Evolutionary conservation across 2,113 vertebrate genomes (phyloP).

Genomic region (Hippoglossus stenolepis): DNA sequence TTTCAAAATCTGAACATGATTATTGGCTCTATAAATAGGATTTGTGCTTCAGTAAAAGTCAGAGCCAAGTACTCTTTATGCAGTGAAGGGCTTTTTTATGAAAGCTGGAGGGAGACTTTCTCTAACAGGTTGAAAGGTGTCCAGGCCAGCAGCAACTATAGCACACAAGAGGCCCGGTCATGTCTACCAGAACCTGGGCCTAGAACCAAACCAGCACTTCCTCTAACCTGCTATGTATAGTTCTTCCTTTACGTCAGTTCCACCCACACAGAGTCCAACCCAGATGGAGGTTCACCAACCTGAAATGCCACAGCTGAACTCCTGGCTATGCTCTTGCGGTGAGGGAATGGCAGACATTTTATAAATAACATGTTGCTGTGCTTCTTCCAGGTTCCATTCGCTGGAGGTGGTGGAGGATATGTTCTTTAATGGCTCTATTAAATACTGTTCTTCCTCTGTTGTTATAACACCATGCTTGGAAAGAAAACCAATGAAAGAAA

Average conservation of each 20-base stretch:
- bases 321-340: conserved; percentile 87
- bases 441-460: conserved; percentile 98
- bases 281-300: conserved; percentile 85
- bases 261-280: conserved; percentile 71
- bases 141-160: conserved; percentile 54
- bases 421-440: conserved; percentile 98
- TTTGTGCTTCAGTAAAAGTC: conserved; percentile 49
- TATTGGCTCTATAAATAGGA: conserved; percentile 50
- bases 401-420: conserved; percentile 87
- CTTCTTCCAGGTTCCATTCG: conserved; percentile 89
- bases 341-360: conserved; percentile 93
- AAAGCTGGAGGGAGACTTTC: conserved; percentile 39
- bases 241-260: conserved; percentile 77
- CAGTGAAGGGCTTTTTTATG: conserved; percentile 52
- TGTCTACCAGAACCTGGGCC: conserved; percentile 73
- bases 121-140: conserved; percentile 62
- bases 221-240: conserved; percentile 79
- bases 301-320: conserved; percentile 93
- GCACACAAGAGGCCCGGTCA: conserved; percentile 66
- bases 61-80: conserved; percentile 13
- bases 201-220: conserved; percentile 80
- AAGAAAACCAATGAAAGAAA: conserved; percentile 44
- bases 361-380: conserved; percentile 98
- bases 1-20: conserved; percentile 33
- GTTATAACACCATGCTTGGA: conserved; percentile 96